These are phyloP conservation scores for Oegoconia quadripuncta DNA, from an alignment of 2,888 invertebrate species.

Conservation along the genomic window DNA sequence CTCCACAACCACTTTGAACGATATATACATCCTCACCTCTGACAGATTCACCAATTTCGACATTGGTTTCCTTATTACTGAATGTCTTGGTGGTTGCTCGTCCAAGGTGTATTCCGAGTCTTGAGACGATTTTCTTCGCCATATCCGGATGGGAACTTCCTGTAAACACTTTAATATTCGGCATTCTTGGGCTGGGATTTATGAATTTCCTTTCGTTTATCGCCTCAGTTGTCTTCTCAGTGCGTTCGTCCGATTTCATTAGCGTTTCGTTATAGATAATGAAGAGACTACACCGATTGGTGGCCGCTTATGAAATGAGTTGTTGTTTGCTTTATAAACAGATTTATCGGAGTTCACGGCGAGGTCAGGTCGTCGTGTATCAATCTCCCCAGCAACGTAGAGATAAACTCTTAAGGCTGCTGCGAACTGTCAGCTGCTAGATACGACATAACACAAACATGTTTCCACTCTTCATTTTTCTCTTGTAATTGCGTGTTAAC, in stretches of 20 bases:
- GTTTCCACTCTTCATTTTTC: too few species aligned
- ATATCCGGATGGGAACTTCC: constrained; percentile 98
- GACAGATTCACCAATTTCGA: constrained; percentile 94
- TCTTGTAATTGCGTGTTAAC: neutral
- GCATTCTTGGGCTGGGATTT: constrained; percentile 84
- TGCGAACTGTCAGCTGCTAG: neutral
- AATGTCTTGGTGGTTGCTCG: constrained; percentile 99
- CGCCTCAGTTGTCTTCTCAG: constrained; percentile 27
- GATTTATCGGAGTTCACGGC: constrained; percentile 62
- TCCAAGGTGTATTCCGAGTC: constrained; percentile 95
- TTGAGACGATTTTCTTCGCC: constrained; percentile 95
- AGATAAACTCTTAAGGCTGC: neutral
- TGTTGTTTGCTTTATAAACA: constrained; percentile 45
- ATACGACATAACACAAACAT: too few species aligned
- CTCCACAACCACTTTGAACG: constrained; percentile 93
- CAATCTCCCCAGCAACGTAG: constrained; percentile 45
- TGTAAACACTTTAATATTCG: constrained; percentile 99
- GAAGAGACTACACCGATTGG: constrained; percentile 40
- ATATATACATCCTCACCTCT: constrained; percentile 96
- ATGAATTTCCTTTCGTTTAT: constrained; percentile 33
- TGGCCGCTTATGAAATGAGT: constrained; percentile 42
- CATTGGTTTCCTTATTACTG: constrained; percentile 98
- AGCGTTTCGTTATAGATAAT: constrained; percentile 32
- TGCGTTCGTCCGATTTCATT: constrained; percentile 39
- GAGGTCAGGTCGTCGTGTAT: constrained; percentile 50